Evolutionary conservation across 2,113 vertebrate genomes (phyloP).

Genomic region (Chinchilla lanigera): DNA sequence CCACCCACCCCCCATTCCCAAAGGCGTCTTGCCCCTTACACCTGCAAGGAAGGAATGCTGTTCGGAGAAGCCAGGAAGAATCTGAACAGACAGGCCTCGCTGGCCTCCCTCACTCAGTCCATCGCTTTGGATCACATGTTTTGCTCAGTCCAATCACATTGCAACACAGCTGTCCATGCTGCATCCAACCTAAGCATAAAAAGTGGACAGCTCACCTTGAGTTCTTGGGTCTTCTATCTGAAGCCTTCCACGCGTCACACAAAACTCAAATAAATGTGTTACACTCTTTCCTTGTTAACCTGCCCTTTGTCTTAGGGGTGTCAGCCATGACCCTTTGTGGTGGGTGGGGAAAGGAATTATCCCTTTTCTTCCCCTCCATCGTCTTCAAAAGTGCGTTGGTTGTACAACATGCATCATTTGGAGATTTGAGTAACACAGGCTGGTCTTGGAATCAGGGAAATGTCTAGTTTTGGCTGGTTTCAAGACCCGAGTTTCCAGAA

Average conservation of each 20-base stretch:
- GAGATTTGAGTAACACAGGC: neutral
- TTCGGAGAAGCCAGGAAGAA: neutral
- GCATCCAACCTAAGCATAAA: neutral
- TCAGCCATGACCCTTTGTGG: neutral
- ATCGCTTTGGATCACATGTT: neutral
- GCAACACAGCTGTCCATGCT: neutral
- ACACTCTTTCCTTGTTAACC: neutral
- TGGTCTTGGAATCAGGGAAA: neutral
- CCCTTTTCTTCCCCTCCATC: neutral
- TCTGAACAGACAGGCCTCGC: neutral
- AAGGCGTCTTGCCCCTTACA: neutral
- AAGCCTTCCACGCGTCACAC: neutral
- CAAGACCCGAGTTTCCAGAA: conserved; percentile 38
- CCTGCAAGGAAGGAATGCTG: neutral
- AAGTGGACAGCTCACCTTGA: neutral
- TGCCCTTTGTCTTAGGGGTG: neutral
- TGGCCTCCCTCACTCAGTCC: neutral
- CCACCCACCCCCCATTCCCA: neutral
- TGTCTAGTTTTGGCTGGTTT: neutral
- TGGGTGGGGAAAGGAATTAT: neutral
- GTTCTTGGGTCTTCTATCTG: neutral
- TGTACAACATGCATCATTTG: neutral
- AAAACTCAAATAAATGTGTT: conserved; percentile 37
- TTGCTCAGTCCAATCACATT: neutral
- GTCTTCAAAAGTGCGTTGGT: neutral